A percentile compares a stretch with the other conserved stretches of the same genome.
These are phyloP conservation scores for Ciconia stormi DNA, from an alignment of 2,113 vertebrate species.

Conservation along the genomic window DNA sequence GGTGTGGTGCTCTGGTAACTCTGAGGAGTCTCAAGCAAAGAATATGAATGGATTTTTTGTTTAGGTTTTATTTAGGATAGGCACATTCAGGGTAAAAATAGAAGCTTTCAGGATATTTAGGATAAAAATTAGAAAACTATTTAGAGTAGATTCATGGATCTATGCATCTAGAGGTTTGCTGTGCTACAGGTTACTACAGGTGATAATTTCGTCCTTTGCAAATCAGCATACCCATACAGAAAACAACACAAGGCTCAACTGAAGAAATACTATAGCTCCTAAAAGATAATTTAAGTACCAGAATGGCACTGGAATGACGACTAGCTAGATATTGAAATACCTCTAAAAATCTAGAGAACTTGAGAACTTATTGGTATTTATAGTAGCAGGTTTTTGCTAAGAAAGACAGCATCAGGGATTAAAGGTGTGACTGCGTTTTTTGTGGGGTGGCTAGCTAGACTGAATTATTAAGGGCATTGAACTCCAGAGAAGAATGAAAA, in stretches of 20 bases:
- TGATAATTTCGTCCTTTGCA: background rate
- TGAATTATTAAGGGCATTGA: background rate
- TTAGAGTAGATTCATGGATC: background rate
- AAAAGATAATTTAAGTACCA: background rate
- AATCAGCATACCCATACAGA: background rate
- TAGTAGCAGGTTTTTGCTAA: background rate
- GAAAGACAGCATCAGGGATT: background rate
- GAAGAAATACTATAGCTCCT: background rate
- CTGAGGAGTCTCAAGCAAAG: background rate
- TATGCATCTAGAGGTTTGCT: background rate
- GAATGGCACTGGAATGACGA: background rate
- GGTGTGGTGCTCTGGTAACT: background rate
- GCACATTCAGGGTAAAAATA: background rate
- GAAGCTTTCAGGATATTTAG: background rate
- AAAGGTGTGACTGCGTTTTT: background rate
- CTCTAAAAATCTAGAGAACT: background rate
- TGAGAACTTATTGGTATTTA: background rate
- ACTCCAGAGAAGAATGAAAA: background rate
- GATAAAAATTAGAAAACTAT: background rate
- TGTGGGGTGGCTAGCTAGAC: background rate
- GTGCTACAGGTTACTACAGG: background rate
- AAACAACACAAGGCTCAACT: background rate
- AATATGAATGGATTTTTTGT: background rate
- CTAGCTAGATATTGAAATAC: background rate
- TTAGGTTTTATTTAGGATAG: background rate